phyloP scores from a whole-genome alignment of 2,113 vertebrate genomes.

The Bettongia penicillata region DNA sequence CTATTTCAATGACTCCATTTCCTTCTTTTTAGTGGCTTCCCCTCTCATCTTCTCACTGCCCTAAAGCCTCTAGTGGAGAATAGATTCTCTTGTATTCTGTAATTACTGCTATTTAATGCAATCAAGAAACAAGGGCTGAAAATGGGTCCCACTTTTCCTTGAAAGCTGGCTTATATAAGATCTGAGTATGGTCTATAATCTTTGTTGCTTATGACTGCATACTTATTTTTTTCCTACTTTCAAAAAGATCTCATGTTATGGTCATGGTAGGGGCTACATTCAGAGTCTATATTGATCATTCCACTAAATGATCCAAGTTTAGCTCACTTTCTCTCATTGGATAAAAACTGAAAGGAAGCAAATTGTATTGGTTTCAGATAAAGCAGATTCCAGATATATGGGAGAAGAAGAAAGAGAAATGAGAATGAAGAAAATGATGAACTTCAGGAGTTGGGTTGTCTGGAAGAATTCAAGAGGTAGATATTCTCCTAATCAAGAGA shows the following conservation, averaged over 20 bases:
- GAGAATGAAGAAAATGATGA: background rate
- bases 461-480: too few species aligned
- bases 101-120: background rate
- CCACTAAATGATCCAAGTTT: background rate
- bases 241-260: background rate
- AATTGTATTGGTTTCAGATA: background rate
- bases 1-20: background rate
- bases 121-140: background rate
- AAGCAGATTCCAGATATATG: background rate
- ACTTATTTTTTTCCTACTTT: background rate
- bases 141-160: background rate
- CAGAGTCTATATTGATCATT: background rate
- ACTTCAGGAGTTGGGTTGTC: too few species aligned
- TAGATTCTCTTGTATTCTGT: background rate
- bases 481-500: too few species aligned
- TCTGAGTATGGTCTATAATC: background rate
- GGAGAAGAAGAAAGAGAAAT: slow-evolving; percentile 18
- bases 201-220: background rate
- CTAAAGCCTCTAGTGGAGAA: background rate
- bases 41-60: background rate
- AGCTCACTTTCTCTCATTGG: background rate
- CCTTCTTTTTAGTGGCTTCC: background rate
- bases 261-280: background rate
- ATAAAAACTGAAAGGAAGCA: slow-evolving; percentile 1
- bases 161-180: background rate